Conservation (phyloP, 2,888 invertebrate genomes). For the Eristalis intricaria region DNA sequence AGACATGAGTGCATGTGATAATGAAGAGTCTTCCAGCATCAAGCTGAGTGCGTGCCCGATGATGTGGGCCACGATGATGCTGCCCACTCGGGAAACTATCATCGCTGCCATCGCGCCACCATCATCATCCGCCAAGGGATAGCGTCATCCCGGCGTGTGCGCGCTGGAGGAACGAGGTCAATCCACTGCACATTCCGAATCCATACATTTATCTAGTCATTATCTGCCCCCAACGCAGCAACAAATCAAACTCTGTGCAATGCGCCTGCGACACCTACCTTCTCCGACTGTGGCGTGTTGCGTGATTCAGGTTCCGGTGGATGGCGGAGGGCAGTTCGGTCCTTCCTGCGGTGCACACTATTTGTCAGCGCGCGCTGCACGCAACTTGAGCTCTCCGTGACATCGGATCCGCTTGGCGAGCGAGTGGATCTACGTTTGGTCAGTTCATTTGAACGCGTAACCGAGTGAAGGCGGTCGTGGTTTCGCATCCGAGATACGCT, state of each 20-base stretch:
- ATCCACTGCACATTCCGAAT: neutral
- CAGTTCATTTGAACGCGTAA: conserved; percentile 61
- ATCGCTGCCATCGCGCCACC: conserved; percentile 23
- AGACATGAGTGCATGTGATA: conserved; percentile 41
- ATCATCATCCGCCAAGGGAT: conserved; percentile 17
- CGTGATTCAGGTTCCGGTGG: neutral
- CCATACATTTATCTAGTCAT: neutral
- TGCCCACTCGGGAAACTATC: conserved; percentile 56
- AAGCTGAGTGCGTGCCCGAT: conserved; percentile 21
- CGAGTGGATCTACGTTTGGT: conserved; percentile 42
- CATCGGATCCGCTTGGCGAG: conserved; percentile 18
- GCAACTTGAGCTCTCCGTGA: conserved; percentile 47
- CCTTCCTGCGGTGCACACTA: conserved; percentile 3
- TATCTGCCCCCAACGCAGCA: neutral
- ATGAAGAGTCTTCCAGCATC: conserved; percentile 34
- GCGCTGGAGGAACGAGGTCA: conserved; percentile 30
- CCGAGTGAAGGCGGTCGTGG: conserved; percentile 51
- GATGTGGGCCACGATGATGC: conserved; percentile 38
- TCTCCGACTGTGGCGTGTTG: conserved; percentile 12
- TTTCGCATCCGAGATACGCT: conserved; percentile 16
- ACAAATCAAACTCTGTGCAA: neutral
- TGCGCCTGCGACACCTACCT: conserved; percentile 1
- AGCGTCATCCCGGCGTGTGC: conserved; percentile 36
- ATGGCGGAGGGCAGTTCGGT: neutral
- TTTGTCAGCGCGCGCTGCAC: conserved; percentile 32